Conservation (phyloP, 2,113 vertebrate species). For the Varanus komodoensis region DNA sequence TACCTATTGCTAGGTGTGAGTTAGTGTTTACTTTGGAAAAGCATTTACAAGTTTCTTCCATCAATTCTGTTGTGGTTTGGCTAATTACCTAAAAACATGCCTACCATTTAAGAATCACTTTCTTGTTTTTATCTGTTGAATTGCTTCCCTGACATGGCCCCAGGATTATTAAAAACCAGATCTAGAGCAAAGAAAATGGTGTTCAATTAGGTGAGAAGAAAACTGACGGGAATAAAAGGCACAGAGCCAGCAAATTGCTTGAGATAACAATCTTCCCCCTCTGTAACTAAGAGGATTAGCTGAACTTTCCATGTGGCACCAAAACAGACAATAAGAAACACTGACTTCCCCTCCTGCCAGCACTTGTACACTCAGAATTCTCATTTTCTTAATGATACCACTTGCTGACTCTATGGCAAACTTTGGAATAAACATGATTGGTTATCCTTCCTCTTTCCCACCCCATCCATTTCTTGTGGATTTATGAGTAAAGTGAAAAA, state of each 20-base stretch:
- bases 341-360: conserved; percentile 69
- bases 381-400: conserved; percentile 72
- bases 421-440: conserved; percentile 67
- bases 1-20: neutral
- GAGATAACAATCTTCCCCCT: conserved; percentile 75
- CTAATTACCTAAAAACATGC: neutral
- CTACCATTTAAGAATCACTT: conserved; percentile 9
- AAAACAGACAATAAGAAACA: conserved; percentile 78
- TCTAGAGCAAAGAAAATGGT: conserved; percentile 61
- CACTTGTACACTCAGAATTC: conserved; percentile 73
- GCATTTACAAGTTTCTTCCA: neutral
- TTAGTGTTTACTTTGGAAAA: neutral
- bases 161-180: conserved; percentile 74
- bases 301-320: conserved; percentile 75
- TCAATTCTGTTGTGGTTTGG: neutral
- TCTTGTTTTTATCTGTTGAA: conserved; percentile 54
- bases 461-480: conserved; percentile 52
- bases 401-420: conserved; percentile 72
- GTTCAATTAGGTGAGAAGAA: conserved; percentile 78
- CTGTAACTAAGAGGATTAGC: conserved; percentile 80
- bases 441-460: conserved; percentile 48
- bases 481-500: conserved; percentile 68
- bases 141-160: conserved; percentile 72
- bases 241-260: conserved; percentile 73
- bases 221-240: conserved; percentile 71